A percentile compares a stretch with the other conserved stretches of the same genome.
phyloP scores from a whole-genome alignment of 2,797 vertebrate species.

The Gymnodraco acuticeps region DNA sequence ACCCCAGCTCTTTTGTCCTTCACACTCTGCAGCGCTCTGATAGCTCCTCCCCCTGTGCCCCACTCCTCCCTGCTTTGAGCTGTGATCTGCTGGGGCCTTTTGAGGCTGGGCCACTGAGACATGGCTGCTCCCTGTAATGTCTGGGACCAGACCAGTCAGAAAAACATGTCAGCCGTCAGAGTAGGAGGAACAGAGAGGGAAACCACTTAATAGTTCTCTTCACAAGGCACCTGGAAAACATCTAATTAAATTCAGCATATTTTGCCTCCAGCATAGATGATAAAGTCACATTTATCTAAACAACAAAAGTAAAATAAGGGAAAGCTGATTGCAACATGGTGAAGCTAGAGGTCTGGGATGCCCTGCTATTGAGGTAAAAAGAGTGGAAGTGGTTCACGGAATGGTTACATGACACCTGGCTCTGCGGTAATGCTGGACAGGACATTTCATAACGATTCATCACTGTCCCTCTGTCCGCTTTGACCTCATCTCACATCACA shows the following conservation, averaged over 20 bases:
- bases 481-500: constrained; percentile 84
- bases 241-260: constrained; percentile 52
- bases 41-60: constrained; percentile 87
- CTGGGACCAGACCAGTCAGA: constrained; percentile 77
- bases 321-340: constrained; percentile 11
- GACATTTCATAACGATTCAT: constrained; percentile 83
- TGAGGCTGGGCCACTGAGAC: constrained; percentile 78
- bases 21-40: constrained; percentile 88
- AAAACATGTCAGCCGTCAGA: constrained; percentile 70
- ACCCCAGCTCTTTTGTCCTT: constrained; percentile 89
- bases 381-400: constrained; percentile 42
- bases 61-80: constrained; percentile 85
- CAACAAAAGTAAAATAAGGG: constrained; percentile 26
- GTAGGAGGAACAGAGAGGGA: constrained; percentile 66
- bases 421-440: constrained; percentile 73
- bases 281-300: constrained; percentile 30
- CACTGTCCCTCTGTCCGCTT: constrained; percentile 83
- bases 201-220: constrained; percentile 68
- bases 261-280: constrained; percentile 43
- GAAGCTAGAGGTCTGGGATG: not conserved
- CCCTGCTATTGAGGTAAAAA: constrained; percentile 22
- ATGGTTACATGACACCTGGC: constrained; percentile 65
- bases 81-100: constrained; percentile 84
- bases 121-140: constrained; percentile 81
- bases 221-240: constrained; percentile 50